Evolutionary conservation across 2,888 invertebrate genomes (phyloP).

Genomic region (Phortica okadai): DNA sequence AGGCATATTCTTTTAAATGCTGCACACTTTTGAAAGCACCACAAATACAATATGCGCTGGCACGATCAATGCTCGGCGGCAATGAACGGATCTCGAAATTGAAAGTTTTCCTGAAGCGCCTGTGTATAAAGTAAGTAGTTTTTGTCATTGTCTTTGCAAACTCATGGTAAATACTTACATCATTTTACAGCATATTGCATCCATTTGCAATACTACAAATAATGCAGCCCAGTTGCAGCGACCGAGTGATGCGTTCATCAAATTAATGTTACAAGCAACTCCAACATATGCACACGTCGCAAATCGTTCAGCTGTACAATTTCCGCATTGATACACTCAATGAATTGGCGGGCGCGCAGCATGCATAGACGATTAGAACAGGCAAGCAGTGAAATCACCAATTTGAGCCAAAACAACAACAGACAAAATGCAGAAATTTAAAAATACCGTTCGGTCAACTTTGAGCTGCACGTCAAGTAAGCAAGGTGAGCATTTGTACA

Average conservation of each 20-base stretch:
- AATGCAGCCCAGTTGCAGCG: conserved; percentile 3
- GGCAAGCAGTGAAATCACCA: conserved; percentile 68
- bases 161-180: neutral
- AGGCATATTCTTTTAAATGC: conserved; percentile 73
- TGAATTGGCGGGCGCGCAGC: conserved; percentile 53
- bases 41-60: conserved; percentile 73
- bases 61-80: conserved; percentile 69
- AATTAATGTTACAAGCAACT: conserved; percentile 65
- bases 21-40: conserved; percentile 64
- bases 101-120: conserved; percentile 70
- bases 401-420: conserved; percentile 68
- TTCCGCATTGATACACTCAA: conserved; percentile 73
- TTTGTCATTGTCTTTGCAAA: neutral
- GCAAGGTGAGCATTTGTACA: conserved; percentile 63
- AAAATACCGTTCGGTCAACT: conserved; percentile 72
- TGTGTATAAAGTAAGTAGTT: conserved; percentile 67
- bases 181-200: conserved; percentile 61
- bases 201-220: conserved; percentile 38
- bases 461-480: conserved; percentile 73
- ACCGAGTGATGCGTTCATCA: conserved; percentile 60
- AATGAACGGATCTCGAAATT: conserved; percentile 72
- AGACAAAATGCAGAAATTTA: conserved; percentile 73
- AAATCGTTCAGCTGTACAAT: conserved; percentile 74
- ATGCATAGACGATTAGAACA: conserved; percentile 70
- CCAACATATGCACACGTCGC: conserved; percentile 72